Percentiles rank a stretch among this genome's conserved stretches.
These are phyloP conservation scores for Limanda limanda DNA, from an alignment of 2,113 vertebrate genomes.

Conservation along the genomic window DNA sequence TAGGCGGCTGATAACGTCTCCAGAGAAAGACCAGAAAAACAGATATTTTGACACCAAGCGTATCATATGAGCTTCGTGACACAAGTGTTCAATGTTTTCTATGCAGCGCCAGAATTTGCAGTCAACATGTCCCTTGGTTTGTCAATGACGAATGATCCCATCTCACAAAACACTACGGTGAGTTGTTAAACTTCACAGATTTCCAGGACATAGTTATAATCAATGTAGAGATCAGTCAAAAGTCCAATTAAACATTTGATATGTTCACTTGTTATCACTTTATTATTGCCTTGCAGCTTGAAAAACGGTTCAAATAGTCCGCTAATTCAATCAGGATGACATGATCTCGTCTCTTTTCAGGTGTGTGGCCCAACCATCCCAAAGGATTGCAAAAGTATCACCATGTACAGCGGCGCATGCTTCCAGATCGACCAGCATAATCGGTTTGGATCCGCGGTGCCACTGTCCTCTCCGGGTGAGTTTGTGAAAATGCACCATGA, in stretches of 20 bases:
- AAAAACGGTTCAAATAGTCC: background rate
- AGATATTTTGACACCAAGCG: background rate
- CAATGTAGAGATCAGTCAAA: background rate
- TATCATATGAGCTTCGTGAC: background rate
- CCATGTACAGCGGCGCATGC: slow-evolving; percentile 77
- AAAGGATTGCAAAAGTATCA: slow-evolving; percentile 73
- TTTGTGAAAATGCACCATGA: background rate
- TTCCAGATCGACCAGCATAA: background rate
- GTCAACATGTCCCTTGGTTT: slow-evolving; percentile 82
- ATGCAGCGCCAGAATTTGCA: slow-evolving; percentile 63
- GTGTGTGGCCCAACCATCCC: slow-evolving; percentile 80
- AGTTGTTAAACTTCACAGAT: slow-evolving; percentile 30
- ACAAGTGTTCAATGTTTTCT: slow-evolving; percentile 2
- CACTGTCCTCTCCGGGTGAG: slow-evolving; percentile 55
- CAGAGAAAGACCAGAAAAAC: background rate
- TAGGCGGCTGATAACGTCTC: slow-evolving; percentile 5
- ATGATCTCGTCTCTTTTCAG: slow-evolving; percentile 42
- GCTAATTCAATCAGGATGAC: background rate
- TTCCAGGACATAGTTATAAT: background rate
- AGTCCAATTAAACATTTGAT: background rate
- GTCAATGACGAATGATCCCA: slow-evolving; percentile 61
- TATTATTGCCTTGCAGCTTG: background rate
- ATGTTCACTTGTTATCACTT: background rate
- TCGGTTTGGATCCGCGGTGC: fast-evolving
- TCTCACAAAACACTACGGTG: slow-evolving; percentile 59